Base-by-base conservation (phyloP, 2,888 invertebrate genomes). In the Strigamia crassipes region DNA sequence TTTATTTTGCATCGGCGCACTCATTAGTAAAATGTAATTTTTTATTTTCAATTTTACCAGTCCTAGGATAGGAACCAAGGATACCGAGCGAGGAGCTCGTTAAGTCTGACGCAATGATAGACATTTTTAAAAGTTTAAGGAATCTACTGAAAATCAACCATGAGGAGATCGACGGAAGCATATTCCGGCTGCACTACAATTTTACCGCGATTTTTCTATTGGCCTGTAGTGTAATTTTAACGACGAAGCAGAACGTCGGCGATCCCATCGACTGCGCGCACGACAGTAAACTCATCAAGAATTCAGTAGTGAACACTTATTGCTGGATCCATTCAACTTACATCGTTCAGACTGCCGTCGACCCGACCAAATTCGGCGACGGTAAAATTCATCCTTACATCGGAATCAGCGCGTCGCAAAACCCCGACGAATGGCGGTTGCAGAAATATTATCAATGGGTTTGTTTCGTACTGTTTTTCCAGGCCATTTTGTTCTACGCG, bases 321-420 rank as follows among this genome's bases (percentile, higher is more conserved):
- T 96, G 96, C 89, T 96, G 96, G 96, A 96, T 96, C 86, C 96
- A 96, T 89, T 95, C 96, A 85, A 96, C 96, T 81, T 96, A 96
- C 88, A 94, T 95, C 81, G 92, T 96, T 84, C 94, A 93, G 87
- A 92, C 93, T 85, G 94, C 94, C 86, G 94, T 94, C 89, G 90
- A 91, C 86, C 31, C 34, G 10, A 94, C 94, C 89, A 93, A 92
- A 84, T 92, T 93, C 84, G 94, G 94, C 51, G 90, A 91, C 83
- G 93, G 94, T 85, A 94, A 96, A 84, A 92, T 94, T 83, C 94
- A 94, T 89, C 94, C 95, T 13, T 95, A 95, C 12, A 93, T 96
- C 38, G 61, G 61, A 21, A 41, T 46, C 1, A 87, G 88, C 4
- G 23, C 27, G 10, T 31, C 73, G 15, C 85, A 86, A 78, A 86